phyloP scores from a whole-genome alignment of 2,113 vertebrate genomes.

The Dolichallabes microphthalmus region DNA sequence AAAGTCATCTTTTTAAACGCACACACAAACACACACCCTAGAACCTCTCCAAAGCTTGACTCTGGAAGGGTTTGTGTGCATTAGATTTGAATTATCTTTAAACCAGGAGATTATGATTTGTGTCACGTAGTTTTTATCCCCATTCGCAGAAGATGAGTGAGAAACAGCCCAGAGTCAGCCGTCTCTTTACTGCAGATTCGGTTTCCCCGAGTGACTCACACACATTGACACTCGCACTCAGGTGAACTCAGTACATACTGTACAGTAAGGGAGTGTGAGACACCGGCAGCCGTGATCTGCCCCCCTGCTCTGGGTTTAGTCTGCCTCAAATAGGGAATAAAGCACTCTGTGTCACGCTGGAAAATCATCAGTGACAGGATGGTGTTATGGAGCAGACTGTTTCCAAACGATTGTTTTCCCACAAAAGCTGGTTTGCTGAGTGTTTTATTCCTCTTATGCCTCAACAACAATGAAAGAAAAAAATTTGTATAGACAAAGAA shows the following conservation, averaged over 20 bases:
- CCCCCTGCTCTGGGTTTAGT: neutral
- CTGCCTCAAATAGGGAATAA: neutral
- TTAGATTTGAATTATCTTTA: neutral
- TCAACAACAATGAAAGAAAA: neutral
- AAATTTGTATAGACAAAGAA: neutral
- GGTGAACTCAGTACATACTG: neutral
- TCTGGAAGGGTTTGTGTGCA: neutral
- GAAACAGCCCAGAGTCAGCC: too few species aligned
- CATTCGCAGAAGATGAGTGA: neutral
- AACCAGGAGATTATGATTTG: neutral
- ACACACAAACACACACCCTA: neutral
- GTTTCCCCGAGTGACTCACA: neutral
- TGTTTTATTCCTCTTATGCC: neutral
- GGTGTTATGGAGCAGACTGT: too few species aligned
- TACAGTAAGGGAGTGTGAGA: neutral
- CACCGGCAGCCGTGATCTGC: too few species aligned
- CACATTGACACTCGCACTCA: neutral
- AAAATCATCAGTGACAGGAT: too few species aligned
- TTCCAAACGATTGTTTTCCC: neutral
- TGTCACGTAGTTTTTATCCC: neutral
- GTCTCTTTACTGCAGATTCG: neutral
- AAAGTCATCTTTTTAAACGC: neutral
- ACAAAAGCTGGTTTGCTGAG: neutral
- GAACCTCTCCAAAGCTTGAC: neutral
- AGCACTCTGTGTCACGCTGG: neutral